phyloP scores from a whole-genome alignment of 2,888 invertebrate species.

The Drosophila paramelanica region DNA sequence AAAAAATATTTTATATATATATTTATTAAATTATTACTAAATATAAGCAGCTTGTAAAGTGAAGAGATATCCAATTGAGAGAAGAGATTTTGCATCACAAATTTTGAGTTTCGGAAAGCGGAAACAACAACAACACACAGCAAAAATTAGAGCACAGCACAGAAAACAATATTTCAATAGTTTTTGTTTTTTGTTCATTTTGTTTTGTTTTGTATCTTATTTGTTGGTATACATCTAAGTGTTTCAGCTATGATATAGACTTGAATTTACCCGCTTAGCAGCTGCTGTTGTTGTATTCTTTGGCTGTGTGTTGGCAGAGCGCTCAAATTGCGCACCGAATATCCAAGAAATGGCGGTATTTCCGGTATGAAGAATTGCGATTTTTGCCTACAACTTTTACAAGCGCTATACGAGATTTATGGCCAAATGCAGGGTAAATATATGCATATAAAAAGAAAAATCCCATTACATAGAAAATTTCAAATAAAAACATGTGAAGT shows the following conservation, averaged over 20 bases:
- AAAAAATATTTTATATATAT: neutral
- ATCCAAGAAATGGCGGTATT: conserved; percentile 85
- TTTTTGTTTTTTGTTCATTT: neutral
- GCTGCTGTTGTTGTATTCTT: conserved; percentile 80
- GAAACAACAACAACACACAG: conserved; percentile 39
- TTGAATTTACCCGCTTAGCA: conserved; percentile 83
- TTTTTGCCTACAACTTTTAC: conserved; percentile 84
- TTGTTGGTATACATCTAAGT: conserved; percentile 14
- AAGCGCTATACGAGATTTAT: conserved; percentile 79
- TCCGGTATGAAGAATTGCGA: conserved; percentile 82
- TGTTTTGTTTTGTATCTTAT: neutral
- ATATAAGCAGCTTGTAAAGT: conserved; percentile 42
- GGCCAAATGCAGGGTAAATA: conserved; percentile 9
- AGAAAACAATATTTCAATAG: conserved; percentile 6
- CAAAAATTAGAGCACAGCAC: conserved; percentile 33
- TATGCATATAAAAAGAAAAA: neutral
- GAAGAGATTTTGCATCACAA: conserved; percentile 32
- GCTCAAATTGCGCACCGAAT: conserved; percentile 84
- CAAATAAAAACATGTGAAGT: conserved; percentile 6
- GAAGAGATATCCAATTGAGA: conserved; percentile 38
- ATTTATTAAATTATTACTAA: neutral
- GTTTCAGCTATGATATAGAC: conserved; percentile 35
- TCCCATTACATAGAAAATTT: conserved; percentile 8
- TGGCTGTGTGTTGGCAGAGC: conserved; percentile 74
- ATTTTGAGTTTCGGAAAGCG: conserved; percentile 49